phyloP scores from a whole-genome alignment of 2,797 vertebrate genomes.

The Coregonus sp. region DNA sequence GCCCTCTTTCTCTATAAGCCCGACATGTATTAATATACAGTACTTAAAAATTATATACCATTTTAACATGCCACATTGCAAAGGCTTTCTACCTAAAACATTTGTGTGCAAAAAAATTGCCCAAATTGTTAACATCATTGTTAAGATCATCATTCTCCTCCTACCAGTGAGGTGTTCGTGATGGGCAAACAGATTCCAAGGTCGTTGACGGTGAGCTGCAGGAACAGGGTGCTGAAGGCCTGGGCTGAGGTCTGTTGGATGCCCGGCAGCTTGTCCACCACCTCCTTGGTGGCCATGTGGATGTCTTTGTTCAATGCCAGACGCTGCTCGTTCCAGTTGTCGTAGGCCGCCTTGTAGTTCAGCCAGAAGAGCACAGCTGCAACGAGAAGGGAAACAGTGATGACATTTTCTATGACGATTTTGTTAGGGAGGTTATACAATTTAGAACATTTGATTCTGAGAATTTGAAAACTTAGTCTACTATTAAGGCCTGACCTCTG shows the following conservation, averaged over 20 bases:
- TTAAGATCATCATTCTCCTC: background rate
- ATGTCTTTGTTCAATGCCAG: constrained; percentile 97
- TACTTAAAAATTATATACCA: background rate
- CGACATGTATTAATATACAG: background rate
- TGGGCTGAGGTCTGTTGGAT: constrained; percentile 97
- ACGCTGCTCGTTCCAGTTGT: constrained; percentile 98
- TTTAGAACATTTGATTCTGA: background rate
- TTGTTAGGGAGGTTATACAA: background rate
- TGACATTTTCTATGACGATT: background rate
- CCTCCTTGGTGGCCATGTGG: constrained; percentile 97
- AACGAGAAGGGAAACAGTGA: background rate
- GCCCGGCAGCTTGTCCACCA: constrained; percentile 96
- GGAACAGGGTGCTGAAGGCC: constrained; percentile 96
- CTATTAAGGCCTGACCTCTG: constrained; percentile 78
- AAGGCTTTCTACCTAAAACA: background rate
- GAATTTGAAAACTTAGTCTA: constrained; percentile 1
- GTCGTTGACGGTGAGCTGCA: constrained; percentile 97
- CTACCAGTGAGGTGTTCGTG: constrained; percentile 81
- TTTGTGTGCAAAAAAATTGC: background rate
- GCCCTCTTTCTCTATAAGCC: background rate
- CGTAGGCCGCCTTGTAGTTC: constrained; percentile 98
- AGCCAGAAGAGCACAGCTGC: constrained; percentile 98
- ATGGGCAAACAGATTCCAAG: constrained; percentile 97
- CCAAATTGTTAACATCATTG: background rate
- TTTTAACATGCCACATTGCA: background rate